phyloP scores from a whole-genome alignment of 2,888 invertebrate species.

The Sericinus montela region DNA sequence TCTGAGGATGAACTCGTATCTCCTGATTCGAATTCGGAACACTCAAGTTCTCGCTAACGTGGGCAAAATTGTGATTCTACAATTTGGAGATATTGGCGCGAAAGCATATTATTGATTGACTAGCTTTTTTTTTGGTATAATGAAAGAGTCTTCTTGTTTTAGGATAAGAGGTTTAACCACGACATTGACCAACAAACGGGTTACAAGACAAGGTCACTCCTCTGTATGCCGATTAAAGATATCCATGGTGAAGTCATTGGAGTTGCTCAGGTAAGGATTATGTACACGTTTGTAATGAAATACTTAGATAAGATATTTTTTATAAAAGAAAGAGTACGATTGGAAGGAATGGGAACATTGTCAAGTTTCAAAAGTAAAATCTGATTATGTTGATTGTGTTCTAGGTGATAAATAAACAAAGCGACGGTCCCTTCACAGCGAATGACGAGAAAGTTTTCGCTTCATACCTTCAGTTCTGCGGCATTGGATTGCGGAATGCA shows the following conservation, averaged over 20 bases:
- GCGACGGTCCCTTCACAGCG: slow-evolving; percentile 89
- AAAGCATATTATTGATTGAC: no score
- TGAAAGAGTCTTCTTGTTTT: slow-evolving; percentile 36
- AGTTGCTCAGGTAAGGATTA: slow-evolving; percentile 89
- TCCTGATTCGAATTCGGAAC: no score
- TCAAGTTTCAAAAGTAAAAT: no score
- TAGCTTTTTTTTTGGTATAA: no score
- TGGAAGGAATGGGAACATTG: no score
- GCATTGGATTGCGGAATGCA: slow-evolving; percentile 96
- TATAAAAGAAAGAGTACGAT: no score
- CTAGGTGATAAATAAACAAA: slow-evolving; percentile 93
- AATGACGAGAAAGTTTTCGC: slow-evolving; percentile 95
- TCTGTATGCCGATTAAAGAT: slow-evolving; percentile 98
- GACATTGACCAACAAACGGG: slow-evolving; percentile 96
- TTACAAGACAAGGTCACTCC: slow-evolving; percentile 93
- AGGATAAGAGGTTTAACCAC: slow-evolving; percentile 90
- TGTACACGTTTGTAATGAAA: not conserved
- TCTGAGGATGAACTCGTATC: no score
- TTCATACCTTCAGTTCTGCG: slow-evolving; percentile 97
- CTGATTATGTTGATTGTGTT: slow-evolving; percentile 12
- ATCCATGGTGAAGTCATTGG: slow-evolving; percentile 96
- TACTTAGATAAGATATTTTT: not conserved
- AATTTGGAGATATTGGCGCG: no score
- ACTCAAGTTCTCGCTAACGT: not conserved
- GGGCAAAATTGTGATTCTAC: no score